These are phyloP conservation scores for Dorcus parallelipipedus DNA, from an alignment of 2,888 invertebrate genomes.

Conservation along the genomic window DNA sequence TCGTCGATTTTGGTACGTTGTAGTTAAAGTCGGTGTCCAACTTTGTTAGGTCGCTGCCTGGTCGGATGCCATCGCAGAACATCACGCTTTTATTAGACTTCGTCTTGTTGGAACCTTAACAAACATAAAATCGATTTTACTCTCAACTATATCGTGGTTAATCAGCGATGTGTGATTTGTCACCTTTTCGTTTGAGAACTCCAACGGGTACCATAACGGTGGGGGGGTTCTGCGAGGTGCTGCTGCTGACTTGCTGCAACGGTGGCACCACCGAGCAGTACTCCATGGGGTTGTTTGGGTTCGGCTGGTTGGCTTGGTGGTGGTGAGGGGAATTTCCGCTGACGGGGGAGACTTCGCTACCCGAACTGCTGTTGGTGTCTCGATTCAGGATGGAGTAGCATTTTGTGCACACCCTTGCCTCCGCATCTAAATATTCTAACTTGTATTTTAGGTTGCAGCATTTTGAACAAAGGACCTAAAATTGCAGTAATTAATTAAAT, in stretches of 20 bases:
- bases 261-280: slow-evolving; percentile 83
- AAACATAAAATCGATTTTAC: not conserved
- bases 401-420: slow-evolving; percentile 73
- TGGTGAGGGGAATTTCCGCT: slow-evolving; percentile 32
- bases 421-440: slow-evolving; percentile 71
- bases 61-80: slow-evolving; percentile 86
- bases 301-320: slow-evolving; percentile 55
- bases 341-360: slow-evolving; percentile 35
- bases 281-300: slow-evolving; percentile 84
- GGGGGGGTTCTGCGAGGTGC: slow-evolving; percentile 54
- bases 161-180: not conserved
- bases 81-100: slow-evolving; percentile 73
- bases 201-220: slow-evolving; percentile 85
- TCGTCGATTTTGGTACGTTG: slow-evolving; percentile 27
- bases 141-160: too few species aligned
- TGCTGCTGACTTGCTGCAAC: slow-evolving; percentile 64
- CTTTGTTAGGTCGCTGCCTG: slow-evolving; percentile 81
- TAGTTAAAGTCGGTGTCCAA: slow-evolving; percentile 61
- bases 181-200: slow-evolving; percentile 70
- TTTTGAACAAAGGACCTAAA: slow-evolving; percentile 71
- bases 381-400: slow-evolving; percentile 60
- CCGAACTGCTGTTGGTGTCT: slow-evolving; percentile 28
- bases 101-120: slow-evolving; percentile 48
- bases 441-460: slow-evolving; percentile 72
- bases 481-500: slow-evolving; percentile 4